Evolutionary conservation across 2,797 vertebrate genomes (phyloP).

Genomic region (Gadopsis marmoratus): DNA sequence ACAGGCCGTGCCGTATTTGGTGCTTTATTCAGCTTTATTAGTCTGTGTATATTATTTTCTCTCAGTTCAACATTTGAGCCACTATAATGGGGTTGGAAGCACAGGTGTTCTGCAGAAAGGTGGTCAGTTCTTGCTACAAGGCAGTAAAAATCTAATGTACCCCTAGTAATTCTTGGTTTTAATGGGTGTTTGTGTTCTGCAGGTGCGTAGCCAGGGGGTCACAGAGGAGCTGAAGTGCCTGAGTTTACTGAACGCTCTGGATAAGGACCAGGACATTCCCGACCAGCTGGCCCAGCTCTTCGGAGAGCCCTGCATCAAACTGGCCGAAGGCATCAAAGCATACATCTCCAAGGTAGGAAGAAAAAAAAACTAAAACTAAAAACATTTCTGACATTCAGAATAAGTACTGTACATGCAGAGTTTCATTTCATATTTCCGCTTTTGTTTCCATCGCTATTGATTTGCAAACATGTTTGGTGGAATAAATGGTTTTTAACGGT

Average conservation of each 20-base stretch:
- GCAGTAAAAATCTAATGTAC: not conserved
- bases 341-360: slow-evolving; percentile 87
- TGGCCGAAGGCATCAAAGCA: slow-evolving; percentile 90
- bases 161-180: not conserved
- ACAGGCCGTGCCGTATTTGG: not conserved
- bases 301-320: slow-evolving; percentile 89
- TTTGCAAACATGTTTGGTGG: not conserved
- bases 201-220: slow-evolving; percentile 88
- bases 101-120: not conserved
- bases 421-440: not conserved
- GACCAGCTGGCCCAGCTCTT: slow-evolving; percentile 86
- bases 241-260: slow-evolving; percentile 86
- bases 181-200: slow-evolving; percentile 24
- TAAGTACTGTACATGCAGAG: not conserved
- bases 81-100: not conserved
- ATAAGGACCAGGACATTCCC: slow-evolving; percentile 85
- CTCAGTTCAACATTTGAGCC: too few species aligned
- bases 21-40: not conserved
- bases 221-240: slow-evolving; percentile 89
- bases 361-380: slow-evolving; percentile 24
- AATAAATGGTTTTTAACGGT: not conserved
- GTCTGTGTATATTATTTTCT: not conserved
- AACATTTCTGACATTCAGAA: not conserved
- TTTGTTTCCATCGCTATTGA: not conserved
- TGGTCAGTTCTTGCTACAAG: not conserved